Evolutionary conservation across 2,113 vertebrate genomes (phyloP).

Genomic region (Xiphias gladius): DNA sequence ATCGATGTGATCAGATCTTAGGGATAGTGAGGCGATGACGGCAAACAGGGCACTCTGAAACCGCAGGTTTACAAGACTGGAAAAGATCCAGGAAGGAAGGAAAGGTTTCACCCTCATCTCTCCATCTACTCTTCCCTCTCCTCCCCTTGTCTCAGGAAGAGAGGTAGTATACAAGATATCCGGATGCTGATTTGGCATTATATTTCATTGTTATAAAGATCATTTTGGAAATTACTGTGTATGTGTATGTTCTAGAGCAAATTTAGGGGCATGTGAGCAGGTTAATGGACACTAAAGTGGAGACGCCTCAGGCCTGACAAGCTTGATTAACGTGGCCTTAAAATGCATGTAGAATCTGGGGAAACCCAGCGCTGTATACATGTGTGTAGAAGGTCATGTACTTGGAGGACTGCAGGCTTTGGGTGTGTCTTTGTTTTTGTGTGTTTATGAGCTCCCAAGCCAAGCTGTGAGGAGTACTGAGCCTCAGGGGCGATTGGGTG

Average conservation of each 20-base stretch:
- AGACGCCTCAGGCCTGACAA: constrained; percentile 63
- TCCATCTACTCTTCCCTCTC: constrained; percentile 12
- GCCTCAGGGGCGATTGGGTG: constrained; percentile 26
- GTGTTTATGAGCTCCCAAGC: constrained; percentile 21
- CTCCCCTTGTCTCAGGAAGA: constrained; percentile 8
- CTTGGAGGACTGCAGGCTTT: background rate
- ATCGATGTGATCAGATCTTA: constrained; percentile 69
- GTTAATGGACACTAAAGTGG: constrained; percentile 35
- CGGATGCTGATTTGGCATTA: constrained; percentile 12
- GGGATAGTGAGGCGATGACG: constrained; percentile 69
- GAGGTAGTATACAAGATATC: background rate
- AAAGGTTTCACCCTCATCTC: constrained; percentile 40
- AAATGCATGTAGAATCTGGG: constrained; percentile 35
- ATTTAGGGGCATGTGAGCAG: constrained; percentile 14
- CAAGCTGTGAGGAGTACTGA: constrained; percentile 3
- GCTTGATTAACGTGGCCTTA: constrained; percentile 50
- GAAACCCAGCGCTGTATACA: constrained; percentile 6
- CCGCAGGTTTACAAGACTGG: constrained; percentile 72
- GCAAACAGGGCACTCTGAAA: constrained; percentile 73
- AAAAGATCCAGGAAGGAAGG: constrained; percentile 39
- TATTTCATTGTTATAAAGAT: background rate
- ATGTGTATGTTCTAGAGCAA: constrained; percentile 14
- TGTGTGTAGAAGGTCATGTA: constrained; percentile 29
- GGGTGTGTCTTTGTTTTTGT: constrained; percentile 13
- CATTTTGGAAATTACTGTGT: constrained; percentile 6